phyloP scores from a whole-genome alignment of 2,797 vertebrate species.

The Synaphobranchus kaupii region DNA sequence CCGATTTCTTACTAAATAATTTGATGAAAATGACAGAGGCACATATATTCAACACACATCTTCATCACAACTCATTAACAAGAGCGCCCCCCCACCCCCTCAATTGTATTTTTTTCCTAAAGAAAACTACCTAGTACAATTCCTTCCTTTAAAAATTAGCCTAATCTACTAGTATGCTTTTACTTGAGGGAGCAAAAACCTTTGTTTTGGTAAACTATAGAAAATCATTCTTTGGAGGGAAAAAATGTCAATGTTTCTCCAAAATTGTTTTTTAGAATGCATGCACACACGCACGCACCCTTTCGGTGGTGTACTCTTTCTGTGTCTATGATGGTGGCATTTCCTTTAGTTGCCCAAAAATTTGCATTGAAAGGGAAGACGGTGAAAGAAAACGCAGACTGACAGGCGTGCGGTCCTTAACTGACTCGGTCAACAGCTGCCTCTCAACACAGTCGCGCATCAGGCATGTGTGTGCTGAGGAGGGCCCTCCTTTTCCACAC shows the following conservation, averaged over 20 bases:
- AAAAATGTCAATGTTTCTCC: no score
- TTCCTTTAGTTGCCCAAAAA: neutral
- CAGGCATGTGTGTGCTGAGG: conserved; percentile 23
- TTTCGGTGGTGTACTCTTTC: conserved; percentile 3
- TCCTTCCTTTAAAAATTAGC: neutral
- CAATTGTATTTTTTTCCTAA: neutral
- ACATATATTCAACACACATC: neutral
- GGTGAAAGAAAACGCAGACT: conserved; percentile 5
- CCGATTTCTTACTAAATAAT: neutral
- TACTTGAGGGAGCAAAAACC: neutral
- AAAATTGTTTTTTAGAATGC: no score
- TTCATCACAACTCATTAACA: conserved; percentile 14
- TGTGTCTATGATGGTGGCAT: neutral
- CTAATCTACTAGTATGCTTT: neutral
- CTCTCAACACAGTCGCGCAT: conserved; percentile 33
- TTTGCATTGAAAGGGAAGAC: neutral
- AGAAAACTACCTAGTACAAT: conserved; percentile 7
- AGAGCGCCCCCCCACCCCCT: neutral
- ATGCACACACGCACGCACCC: conserved; percentile 22
- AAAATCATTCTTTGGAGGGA: neutral
- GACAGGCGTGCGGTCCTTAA: conserved; percentile 41
- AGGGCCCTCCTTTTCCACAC: conserved; percentile 19
- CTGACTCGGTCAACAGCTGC: conserved; percentile 46
- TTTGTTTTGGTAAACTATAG: neutral
- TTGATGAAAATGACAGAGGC: neutral